Evolutionary conservation across 2,888 invertebrate genomes (phyloP).

Genomic region (Clepsis dumicolana): DNA sequence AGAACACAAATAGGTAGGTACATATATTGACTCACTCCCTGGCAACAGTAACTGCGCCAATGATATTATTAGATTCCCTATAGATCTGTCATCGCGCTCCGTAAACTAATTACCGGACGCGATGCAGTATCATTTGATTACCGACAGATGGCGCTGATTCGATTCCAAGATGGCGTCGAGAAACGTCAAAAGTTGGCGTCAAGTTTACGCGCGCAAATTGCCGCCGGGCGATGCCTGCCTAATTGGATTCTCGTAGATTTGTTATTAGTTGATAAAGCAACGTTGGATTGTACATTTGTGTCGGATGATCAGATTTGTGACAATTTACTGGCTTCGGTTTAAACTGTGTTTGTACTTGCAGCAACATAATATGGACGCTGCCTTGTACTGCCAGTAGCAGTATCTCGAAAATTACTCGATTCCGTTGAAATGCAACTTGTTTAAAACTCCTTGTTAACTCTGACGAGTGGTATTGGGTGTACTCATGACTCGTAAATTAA

Average conservation of each 20-base stretch:
- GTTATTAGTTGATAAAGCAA: conserved; percentile 52
- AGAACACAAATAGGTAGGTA: neutral
- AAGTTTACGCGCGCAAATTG: conserved; percentile 71
- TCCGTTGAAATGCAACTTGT: too few species aligned
- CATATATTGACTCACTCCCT: neutral
- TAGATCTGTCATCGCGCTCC: conserved; percentile 53
- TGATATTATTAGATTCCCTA: conserved; percentile 31
- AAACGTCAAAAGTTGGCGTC: conserved; percentile 61
- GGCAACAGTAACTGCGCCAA: neutral
- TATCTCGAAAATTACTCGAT: too few species aligned
- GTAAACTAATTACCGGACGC: conserved; percentile 75
- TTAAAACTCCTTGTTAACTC: too few species aligned
- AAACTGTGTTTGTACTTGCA: neutral
- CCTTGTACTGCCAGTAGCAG: too few species aligned
- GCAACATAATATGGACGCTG: too few species aligned
- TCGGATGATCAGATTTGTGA: conserved; percentile 50
- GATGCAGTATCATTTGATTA: conserved; percentile 82
- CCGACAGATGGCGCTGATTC: conserved; percentile 78
- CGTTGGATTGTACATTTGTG: conserved; percentile 62
- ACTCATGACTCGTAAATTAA: too few species aligned
- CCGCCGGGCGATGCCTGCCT: conserved; percentile 66
- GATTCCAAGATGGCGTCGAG: conserved; percentile 64
- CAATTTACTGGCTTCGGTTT: conserved; percentile 22
- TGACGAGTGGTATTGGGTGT: too few species aligned
- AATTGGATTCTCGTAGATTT: conserved; percentile 79